Evolutionary conservation across 2,113 vertebrate genomes (phyloP).

Genomic region (Fregata magnificens): DNA sequence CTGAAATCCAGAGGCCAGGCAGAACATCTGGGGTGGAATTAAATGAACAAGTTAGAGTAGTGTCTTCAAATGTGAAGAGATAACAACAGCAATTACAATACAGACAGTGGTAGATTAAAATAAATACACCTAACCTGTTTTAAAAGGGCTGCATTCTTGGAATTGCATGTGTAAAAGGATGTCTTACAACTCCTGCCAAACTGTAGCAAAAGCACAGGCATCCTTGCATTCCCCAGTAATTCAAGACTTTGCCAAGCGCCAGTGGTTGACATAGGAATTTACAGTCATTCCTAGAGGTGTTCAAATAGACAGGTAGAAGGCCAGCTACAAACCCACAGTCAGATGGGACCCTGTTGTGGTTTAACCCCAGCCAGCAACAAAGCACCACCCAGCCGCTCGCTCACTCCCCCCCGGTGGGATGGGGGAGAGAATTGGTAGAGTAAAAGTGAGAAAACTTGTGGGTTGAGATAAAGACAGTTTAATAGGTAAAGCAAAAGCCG

Average conservation of each 20-base stretch:
- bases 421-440: too few relatives aligned
- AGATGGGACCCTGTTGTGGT: not conserved
- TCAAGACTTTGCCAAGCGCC: not conserved
- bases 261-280: constrained; percentile 13
- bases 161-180: not conserved
- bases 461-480: too few relatives aligned
- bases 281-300: not conserved
- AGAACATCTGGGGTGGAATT: not conserved
- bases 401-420: too few relatives aligned
- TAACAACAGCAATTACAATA: not conserved
- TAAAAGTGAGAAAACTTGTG: too few relatives aligned
- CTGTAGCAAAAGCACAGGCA: not conserved
- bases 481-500: too few relatives aligned
- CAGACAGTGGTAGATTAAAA: not conserved
- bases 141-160: not conserved
- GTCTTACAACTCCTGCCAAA: not conserved
- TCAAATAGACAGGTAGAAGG: not conserved
- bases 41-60: not conserved
- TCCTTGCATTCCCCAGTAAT: not conserved
- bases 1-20: not conserved
- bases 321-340: not conserved
- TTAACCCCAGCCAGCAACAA: too few relatives aligned
- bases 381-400: too few relatives aligned
- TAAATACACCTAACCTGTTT: not conserved
- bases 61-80: not conserved